Base-by-base conservation (phyloP, 2,888 invertebrate species). In the Biston betularia region DNA sequence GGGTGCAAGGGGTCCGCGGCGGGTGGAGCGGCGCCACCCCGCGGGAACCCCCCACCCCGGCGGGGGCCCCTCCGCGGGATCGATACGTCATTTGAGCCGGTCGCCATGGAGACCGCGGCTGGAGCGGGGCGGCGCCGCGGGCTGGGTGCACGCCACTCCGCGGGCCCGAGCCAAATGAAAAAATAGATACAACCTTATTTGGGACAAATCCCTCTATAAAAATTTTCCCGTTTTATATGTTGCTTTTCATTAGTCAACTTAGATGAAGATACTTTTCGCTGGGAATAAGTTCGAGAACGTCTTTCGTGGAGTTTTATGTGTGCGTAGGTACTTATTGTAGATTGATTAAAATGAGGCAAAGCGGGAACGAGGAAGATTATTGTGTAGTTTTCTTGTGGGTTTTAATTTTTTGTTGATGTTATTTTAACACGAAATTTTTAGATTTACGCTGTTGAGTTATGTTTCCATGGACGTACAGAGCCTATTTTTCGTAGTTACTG, bases 61-160 rank as follows among this genome's bases (percentile, higher is more conserved):
- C 45, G 71, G 61, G 42, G 46, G 66, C 85, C 89, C 87, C 90
- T 89, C 77, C 90, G 91, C 89, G 92, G 93, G 93, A 93, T 93
- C 93, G 92, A 93, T 93, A 93, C 93, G 93, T 93, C 93, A 93
- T 93, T 93, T 91, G 92, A 93, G 93, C 91, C 87, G 93, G 94
- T 94, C 90, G 90, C 93, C 93, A 93, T 94, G 93, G 93, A 92
- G 89, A 94, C 94, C 93, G 93, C 93, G 93, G 91, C 88, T 87
- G 83, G 90, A 88, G 92, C 92, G 92, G 91, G 92, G 92, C 89
- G 92, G 91, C 90, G 89, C 90, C 90, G 89, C 89, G 88, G 87
- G 87, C 85, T 85, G 87, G 87, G 87, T 88, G 89, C 90, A 89
- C 89, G 87, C 87, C 86, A 84, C 87, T 84, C 83, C 85, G 83